Evolutionary conservation across 53 echinoderm and acorn worm genomes (phyloP), one percentile per base, ranked within the genome.

Genomic region (Pentamera pediparva): DNA sequence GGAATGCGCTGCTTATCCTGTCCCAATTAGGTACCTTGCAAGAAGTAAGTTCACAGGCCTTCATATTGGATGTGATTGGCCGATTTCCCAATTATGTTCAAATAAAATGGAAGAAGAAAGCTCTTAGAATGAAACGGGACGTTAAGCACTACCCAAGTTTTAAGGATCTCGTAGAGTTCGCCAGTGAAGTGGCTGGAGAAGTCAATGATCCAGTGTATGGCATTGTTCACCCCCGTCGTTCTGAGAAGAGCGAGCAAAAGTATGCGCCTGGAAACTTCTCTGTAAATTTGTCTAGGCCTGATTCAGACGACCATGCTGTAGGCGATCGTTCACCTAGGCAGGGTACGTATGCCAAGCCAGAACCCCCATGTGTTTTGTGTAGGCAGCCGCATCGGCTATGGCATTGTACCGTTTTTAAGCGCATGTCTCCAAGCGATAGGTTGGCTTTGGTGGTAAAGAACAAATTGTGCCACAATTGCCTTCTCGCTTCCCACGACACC

Each of bases 1-100:
- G 65, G 43, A 50, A 37, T 64, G 39, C 75, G 39, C 63, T 72
- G 11, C 53, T 79, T 56, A 39, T 35, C 28, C 79, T 67, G 28
- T 53, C 47, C 28, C 61, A 73, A 32, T 74, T 74, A 19, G 24
- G 32, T n/a, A 39, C 62, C 10, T 20, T 74, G 27, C 30, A 74
- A 36, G 74, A 81, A 12, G 80, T 80, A 35, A 72, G 61, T 36
- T 80, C 80, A 26, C 80, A 80, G 35, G 59, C 71, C 9, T 20
- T 80, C 15, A 59, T 80, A 36, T n/a, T 80, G 7, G 72, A 80
- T 10, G 47, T 47, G 28, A 45, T 80, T 19, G 29, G 35, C 18
- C 70, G 80, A 43, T 72, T 80, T 26, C 80, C 80, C 0, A 80
- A 72, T 35, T 80, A 80, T 48, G 61, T 80, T 6, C 61, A 72